phyloP scores from a whole-genome alignment of 2,888 invertebrate species.

The Hirtodrosophila confusa region DNA sequence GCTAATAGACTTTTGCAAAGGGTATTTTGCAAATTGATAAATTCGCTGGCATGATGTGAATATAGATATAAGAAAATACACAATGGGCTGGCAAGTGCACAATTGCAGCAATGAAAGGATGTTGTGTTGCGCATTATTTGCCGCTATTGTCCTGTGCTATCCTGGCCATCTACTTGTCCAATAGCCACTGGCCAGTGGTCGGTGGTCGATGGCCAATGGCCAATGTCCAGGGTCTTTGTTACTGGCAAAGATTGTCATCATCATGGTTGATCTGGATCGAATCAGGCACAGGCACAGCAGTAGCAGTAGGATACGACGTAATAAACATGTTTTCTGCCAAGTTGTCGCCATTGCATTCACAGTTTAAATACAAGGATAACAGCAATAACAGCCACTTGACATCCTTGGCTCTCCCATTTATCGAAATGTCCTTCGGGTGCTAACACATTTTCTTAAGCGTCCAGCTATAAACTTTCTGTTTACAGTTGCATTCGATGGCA shows the following conservation, averaged over 20 bases:
- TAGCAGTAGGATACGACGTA: constrained; percentile 16
- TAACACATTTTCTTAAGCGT: constrained; percentile 2
- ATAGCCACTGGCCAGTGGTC: neutral
- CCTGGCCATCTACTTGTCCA: constrained; percentile 1
- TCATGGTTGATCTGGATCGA: constrained; percentile 26
- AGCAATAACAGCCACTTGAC: constrained; percentile 17
- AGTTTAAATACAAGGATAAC: constrained; percentile 24
- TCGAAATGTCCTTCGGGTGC: constrained; percentile 10
- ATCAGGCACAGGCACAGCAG: constrained; percentile 14
- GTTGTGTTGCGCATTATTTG: constrained; percentile 22
- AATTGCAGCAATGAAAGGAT: constrained; percentile 18
- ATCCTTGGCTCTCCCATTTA: constrained; percentile 21
- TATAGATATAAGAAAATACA: constrained; percentile 23
- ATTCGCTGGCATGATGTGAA: constrained; percentile 42
- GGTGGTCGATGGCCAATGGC: too few species aligned
- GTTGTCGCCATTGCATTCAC: constrained; percentile 26
- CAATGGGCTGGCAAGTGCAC: constrained; percentile 11
- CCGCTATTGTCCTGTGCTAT: constrained; percentile 6
- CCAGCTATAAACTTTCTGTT: constrained; percentile 10
- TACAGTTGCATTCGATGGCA: neutral
- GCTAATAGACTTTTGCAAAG: neutral
- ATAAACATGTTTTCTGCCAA: constrained; percentile 28
- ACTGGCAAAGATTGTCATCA: constrained; percentile 44
- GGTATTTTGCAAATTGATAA: constrained; percentile 43
- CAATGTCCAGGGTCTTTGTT: constrained; percentile 13